A percentile compares a stretch with the other conserved stretches of the same genome.
Evolutionary conservation across 2,888 invertebrate species (phyloP).

Genomic region (Rhamphomyia laevipes): DNA sequence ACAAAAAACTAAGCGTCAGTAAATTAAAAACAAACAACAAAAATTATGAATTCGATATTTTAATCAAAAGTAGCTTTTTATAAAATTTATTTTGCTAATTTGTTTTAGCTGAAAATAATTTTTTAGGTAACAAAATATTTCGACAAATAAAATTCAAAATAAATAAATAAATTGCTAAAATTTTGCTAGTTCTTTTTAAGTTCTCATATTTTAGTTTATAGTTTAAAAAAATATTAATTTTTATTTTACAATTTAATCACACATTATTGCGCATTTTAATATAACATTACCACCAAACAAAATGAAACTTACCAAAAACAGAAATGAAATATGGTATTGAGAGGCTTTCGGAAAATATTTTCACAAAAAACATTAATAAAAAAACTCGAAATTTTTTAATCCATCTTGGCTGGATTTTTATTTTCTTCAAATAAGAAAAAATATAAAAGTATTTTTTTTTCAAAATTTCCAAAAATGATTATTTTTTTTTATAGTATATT

Average conservation of each 20-base stretch:
- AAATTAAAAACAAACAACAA: slow-evolving; percentile 2
- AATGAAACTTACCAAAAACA: background rate
- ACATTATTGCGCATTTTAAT: background rate
- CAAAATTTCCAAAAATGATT: no score
- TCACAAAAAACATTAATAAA: no score
- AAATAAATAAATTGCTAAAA: slow-evolving; percentile 11
- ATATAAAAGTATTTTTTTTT: no score
- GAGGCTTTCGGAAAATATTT: background rate
- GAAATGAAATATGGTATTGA: background rate
- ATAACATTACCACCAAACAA: background rate
- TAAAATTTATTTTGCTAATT: slow-evolving; percentile 3
- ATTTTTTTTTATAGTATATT: no score
- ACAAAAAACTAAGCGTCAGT: background rate
- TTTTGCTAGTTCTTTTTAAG: slow-evolving; percentile 9
- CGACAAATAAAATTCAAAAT: slow-evolving; percentile 3
- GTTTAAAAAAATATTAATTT: background rate
- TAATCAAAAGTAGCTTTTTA: slow-evolving; percentile 5
- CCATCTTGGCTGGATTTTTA: no score
- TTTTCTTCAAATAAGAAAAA: no score
- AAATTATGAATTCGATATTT: no score
- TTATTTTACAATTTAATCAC: background rate
- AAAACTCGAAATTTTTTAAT: no score
- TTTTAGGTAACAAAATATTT: background rate
- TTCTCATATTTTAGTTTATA: slow-evolving; percentile 8
- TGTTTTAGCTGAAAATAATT: slow-evolving; percentile 5